These are phyloP conservation scores for Apotomis betuletana DNA, from an alignment of 2,888 invertebrate species.

Conservation along the genomic window DNA sequence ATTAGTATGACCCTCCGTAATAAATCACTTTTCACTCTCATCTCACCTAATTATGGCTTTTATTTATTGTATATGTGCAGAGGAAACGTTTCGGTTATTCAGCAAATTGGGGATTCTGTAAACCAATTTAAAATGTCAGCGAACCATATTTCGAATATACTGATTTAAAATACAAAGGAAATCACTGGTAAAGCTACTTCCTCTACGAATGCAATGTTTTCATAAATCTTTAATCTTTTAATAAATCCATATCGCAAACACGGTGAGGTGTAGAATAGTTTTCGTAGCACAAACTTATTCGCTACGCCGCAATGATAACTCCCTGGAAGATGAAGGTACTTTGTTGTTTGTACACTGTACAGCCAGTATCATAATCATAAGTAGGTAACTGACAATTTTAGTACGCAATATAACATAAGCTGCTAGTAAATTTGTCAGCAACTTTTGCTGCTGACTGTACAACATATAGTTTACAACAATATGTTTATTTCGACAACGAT, in stretches of 20 bases:
- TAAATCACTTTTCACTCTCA: slow-evolving; percentile 16
- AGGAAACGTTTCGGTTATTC: neutral
- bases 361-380: too few relatives aligned
- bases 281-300: slow-evolving; percentile 7
- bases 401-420: too few relatives aligned
- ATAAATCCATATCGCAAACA: neutral
- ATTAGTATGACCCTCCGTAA: neutral
- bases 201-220: neutral
- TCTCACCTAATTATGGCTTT: slow-evolving; percentile 4
- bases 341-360: too few relatives aligned
- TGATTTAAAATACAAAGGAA: too few relatives aligned
- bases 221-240: neutral
- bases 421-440: too few relatives aligned
- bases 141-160: too few relatives aligned
- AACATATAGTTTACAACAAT: too few relatives aligned
- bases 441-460: too few relatives aligned
- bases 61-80: neutral
- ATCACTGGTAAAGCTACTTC: neutral
- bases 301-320: neutral
- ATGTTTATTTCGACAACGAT: too few relatives aligned
- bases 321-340: too few relatives aligned
- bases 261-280: slow-evolving; percentile 15
- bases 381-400: too few relatives aligned
- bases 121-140: too few relatives aligned
- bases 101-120: neutral